Conservation (phyloP, 2,797 vertebrate genomes). For the Thunnus albacares region DNA sequence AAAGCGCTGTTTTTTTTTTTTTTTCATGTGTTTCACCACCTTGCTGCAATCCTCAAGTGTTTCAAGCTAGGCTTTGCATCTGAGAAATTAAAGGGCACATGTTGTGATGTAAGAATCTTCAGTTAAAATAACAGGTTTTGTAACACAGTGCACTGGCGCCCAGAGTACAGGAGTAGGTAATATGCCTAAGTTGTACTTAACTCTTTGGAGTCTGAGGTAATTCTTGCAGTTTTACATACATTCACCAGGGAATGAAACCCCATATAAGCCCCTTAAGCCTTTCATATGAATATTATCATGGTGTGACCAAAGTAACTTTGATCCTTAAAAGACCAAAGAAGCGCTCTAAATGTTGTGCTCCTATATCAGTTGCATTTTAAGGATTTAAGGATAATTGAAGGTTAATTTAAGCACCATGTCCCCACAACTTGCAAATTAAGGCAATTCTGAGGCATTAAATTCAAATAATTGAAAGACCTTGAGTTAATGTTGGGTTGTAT, state of each 20-base stretch:
- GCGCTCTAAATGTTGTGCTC: neutral
- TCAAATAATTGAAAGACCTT: neutral
- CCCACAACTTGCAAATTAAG: neutral
- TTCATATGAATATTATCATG: neutral
- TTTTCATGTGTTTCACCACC: conserved; percentile 44
- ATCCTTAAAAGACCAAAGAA: neutral
- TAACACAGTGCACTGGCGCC: conserved; percentile 9
- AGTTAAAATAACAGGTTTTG: conserved; percentile 27
- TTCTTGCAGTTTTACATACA: conserved; percentile 10
- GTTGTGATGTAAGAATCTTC: conserved; percentile 7
- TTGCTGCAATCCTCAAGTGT: conserved; percentile 34
- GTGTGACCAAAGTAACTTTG: neutral
- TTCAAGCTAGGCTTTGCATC: conserved; percentile 40
- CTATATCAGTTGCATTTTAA: neutral
- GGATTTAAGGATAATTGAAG: neutral
- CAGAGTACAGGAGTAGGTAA: neutral
- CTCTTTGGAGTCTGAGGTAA: neutral
- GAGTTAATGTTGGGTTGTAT: neutral
- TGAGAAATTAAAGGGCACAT: conserved; percentile 30
- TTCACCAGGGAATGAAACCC: neutral
- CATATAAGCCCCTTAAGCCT: neutral
- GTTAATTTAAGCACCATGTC: neutral
- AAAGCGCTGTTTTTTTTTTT: conserved; percentile 24
- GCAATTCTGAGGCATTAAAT: neutral
- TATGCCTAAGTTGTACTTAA: neutral